phyloP scores from a whole-genome alignment of 2,888 invertebrate genomes.

The Tortrix viridana region DNA sequence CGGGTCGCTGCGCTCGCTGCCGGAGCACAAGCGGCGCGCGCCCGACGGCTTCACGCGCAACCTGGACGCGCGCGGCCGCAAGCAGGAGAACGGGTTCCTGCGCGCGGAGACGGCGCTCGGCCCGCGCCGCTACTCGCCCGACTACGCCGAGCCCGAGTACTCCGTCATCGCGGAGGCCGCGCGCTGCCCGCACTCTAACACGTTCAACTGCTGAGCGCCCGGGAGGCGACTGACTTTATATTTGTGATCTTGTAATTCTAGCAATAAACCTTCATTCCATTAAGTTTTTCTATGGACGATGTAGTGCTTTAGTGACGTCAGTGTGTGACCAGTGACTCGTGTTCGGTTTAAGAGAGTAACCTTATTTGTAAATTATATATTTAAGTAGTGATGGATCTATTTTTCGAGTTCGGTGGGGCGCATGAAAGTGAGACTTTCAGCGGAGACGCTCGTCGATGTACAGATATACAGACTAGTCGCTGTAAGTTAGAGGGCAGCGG shows the following conservation, averaged over 20 bases:
- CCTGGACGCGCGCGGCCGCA: constrained; percentile 77
- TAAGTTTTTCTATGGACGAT: constrained; percentile 75
- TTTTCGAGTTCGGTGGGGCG: constrained; percentile 67
- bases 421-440: constrained; percentile 81
- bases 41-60: constrained; percentile 72
- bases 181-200: constrained; percentile 78
- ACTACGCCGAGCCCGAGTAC: constrained; percentile 81
- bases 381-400: constrained; percentile 83
- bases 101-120: constrained; percentile 77
- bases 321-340: constrained; percentile 71
- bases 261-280: constrained; percentile 85
- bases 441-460: constrained; percentile 69
- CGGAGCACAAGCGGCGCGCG: constrained; percentile 74
- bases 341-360: constrained; percentile 77
- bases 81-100: constrained; percentile 81
- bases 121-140: constrained; percentile 63
- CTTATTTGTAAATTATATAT: constrained; percentile 82
- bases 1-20: constrained; percentile 78
- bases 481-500: constrained; percentile 53
- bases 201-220: constrained; percentile 80
- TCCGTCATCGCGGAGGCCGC: constrained; percentile 76
- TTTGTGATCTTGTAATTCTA: constrained; percentile 84
- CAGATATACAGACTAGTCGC: constrained; percentile 80
- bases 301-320: constrained; percentile 80
- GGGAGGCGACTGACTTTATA: constrained; percentile 52